Evolutionary conservation across 2,888 invertebrate species (phyloP).

Genomic region (Drosophila niveifrons): DNA sequence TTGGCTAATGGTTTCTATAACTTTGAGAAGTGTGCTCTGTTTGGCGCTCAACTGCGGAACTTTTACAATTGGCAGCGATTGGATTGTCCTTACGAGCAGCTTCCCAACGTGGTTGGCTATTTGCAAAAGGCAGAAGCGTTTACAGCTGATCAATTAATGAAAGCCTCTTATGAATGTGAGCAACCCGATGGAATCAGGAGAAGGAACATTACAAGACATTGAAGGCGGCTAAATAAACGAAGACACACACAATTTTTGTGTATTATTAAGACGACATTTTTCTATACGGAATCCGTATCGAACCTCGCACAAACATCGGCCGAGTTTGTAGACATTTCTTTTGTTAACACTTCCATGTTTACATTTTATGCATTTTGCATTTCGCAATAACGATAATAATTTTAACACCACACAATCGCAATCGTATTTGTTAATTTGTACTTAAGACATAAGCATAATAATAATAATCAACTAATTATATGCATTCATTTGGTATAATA

Average conservation of each 20-base stretch:
- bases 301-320: slow-evolving; percentile 52
- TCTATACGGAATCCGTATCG: slow-evolving; percentile 34
- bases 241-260: slow-evolving; percentile 19
- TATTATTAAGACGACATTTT: slow-evolving; percentile 31
- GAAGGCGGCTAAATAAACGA: slow-evolving; percentile 86
- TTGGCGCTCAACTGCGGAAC: slow-evolving; percentile 94
- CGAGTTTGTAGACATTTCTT: slow-evolving; percentile 39
- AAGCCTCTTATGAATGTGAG: slow-evolving; percentile 97
- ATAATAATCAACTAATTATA: slow-evolving; percentile 51
- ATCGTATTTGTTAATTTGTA: slow-evolving; percentile 72
- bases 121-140: slow-evolving; percentile 91
- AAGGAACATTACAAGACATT: slow-evolving; percentile 94
- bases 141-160: slow-evolving; percentile 92
- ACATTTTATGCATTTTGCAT: slow-evolving; percentile 47
- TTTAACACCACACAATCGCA: slow-evolving; percentile 44
- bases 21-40: slow-evolving; percentile 95
- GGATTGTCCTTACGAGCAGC: slow-evolving; percentile 93
- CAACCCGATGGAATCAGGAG: slow-evolving; percentile 94
- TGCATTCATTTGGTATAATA: slow-evolving; percentile 42
- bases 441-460: slow-evolving; percentile 62
- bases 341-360: slow-evolving; percentile 56
- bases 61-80: slow-evolving; percentile 94
- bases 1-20: slow-evolving; percentile 94
- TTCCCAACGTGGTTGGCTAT: slow-evolving; percentile 90
- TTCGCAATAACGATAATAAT: slow-evolving; percentile 67